Percentiles rank a stretch among this genome's conserved stretches.
phyloP scores from a whole-genome alignment of 2,797 vertebrate genomes.

The Anguilla megastoma region DNA sequence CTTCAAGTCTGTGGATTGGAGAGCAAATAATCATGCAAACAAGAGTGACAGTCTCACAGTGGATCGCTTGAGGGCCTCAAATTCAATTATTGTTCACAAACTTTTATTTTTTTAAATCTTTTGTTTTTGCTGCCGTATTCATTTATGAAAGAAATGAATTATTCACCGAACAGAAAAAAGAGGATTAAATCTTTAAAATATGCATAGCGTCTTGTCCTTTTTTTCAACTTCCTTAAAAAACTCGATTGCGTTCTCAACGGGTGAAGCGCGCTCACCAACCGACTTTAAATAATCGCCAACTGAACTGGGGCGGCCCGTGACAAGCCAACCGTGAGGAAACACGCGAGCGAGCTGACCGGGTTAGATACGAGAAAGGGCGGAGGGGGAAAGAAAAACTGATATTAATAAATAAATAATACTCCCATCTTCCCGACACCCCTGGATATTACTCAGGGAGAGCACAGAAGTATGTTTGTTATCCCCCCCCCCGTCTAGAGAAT shows the following conservation, averaged over 20 bases:
- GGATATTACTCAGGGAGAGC: slow-evolving; percentile 2
- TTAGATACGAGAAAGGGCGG: background rate
- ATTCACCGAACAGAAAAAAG: slow-evolving; percentile 62
- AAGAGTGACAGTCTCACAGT: background rate
- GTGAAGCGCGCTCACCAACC: background rate
- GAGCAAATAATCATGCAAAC: slow-evolving; percentile 36
- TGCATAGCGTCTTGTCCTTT: background rate
- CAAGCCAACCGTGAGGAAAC: slow-evolving; percentile 16
- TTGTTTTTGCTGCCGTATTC: slow-evolving; percentile 61
- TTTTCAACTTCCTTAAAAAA: background rate
- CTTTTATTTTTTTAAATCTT: slow-evolving; percentile 38
- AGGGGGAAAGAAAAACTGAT: background rate
- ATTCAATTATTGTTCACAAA: background rate
- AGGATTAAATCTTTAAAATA: slow-evolving; percentile 63
- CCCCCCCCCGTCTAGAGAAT: slow-evolving; percentile 36
- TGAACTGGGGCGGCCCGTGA: slow-evolving; percentile 19
- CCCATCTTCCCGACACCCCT: slow-evolving; percentile 21
- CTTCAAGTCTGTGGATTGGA: slow-evolving; percentile 43
- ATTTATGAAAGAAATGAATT: slow-evolving; percentile 72
- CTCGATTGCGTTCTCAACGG: background rate
- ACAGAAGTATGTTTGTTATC: slow-evolving; percentile 13
- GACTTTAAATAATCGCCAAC: background rate
- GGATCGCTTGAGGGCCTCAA: background rate
- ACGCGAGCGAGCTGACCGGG: slow-evolving; percentile 27
- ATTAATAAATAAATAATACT: slow-evolving; percentile 30